phyloP scores from a whole-genome alignment of 2,888 invertebrate species.

The Agrotis exclamationis region DNA sequence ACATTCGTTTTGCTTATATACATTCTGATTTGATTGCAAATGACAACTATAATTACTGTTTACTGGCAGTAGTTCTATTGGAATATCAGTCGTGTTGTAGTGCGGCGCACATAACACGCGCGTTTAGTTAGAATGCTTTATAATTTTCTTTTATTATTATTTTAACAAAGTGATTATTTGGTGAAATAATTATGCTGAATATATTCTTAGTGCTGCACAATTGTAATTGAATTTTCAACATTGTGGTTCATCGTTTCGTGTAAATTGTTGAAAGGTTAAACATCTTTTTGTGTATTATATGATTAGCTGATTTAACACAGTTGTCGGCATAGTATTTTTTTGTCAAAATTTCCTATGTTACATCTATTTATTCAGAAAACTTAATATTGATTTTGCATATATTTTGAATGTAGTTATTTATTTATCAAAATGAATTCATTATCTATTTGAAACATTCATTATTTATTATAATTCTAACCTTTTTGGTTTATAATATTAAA shows the following conservation, averaged over 20 bases:
- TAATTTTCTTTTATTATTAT: slow-evolving; percentile 9
- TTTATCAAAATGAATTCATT: background rate
- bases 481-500: background rate
- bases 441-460: slow-evolving; percentile 1
- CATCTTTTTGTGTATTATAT: slow-evolving; percentile 7
- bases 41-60: slow-evolving; percentile 60
- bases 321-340: slow-evolving; percentile 1
- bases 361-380: background rate
- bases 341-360: background rate
- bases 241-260: slow-evolving; percentile 8
- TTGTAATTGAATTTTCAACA: slow-evolving; percentile 6
- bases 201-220: background rate
- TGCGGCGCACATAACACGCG: slow-evolving; percentile 52
- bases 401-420: background rate
- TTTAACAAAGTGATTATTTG: background rate
- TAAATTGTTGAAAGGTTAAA: slow-evolving; percentile 13
- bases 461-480: background rate
- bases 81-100: slow-evolving; percentile 56
- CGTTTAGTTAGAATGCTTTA: slow-evolving; percentile 15
- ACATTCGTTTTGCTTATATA: slow-evolving; percentile 62
- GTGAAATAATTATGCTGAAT: background rate
- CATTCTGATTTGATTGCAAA: slow-evolving; percentile 51
- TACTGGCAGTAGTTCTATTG: slow-evolving; percentile 52
- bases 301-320: background rate
- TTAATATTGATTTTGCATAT: background rate